Evolutionary conservation across 2,888 invertebrate genomes (phyloP).

Genomic region (Campopleginae sp.): DNA sequence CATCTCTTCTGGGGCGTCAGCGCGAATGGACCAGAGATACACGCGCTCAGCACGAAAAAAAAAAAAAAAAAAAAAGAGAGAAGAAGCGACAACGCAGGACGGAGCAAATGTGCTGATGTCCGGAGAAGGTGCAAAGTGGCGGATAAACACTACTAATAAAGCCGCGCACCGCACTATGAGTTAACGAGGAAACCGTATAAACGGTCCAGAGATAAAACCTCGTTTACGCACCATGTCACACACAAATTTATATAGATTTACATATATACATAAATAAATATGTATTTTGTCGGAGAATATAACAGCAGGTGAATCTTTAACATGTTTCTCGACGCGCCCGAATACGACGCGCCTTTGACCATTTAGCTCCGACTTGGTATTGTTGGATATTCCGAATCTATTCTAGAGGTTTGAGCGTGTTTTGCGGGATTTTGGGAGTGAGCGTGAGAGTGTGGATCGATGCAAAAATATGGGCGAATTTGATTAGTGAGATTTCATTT

Average conservation of each 20-base stretch:
- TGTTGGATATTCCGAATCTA: not conserved
- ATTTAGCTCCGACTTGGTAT: not conserved
- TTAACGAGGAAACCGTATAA: constrained; percentile 75
- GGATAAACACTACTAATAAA: constrained; percentile 80
- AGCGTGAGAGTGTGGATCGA: no score
- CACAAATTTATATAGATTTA: constrained; percentile 32
- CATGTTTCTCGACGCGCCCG: constrained; percentile 14
- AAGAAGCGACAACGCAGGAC: constrained; percentile 32
- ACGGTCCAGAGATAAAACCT: constrained; percentile 72
- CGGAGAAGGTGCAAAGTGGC: constrained; percentile 77
- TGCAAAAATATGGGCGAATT: no score
- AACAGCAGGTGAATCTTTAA: constrained; percentile 48
- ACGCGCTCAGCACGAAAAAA: constrained; percentile 39
- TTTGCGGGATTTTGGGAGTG: no score
- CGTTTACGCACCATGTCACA: constrained; percentile 62
- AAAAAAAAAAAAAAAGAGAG: constrained; percentile 34
- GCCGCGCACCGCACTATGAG: constrained; percentile 74
- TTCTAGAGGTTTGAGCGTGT: no score
- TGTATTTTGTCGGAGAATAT: constrained; percentile 21
- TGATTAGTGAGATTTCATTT: not conserved
- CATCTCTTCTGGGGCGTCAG: constrained; percentile 45
- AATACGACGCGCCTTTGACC: not conserved
- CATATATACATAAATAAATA: constrained; percentile 6
- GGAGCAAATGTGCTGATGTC: constrained; percentile 42
- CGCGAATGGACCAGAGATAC: constrained; percentile 30